A percentile compares a stretch with the other conserved stretches of the same genome.
These are phyloP conservation scores for Hanleya hanleyi DNA, from an alignment of 2,888 invertebrate genomes.

Conservation along the genomic window DNA sequence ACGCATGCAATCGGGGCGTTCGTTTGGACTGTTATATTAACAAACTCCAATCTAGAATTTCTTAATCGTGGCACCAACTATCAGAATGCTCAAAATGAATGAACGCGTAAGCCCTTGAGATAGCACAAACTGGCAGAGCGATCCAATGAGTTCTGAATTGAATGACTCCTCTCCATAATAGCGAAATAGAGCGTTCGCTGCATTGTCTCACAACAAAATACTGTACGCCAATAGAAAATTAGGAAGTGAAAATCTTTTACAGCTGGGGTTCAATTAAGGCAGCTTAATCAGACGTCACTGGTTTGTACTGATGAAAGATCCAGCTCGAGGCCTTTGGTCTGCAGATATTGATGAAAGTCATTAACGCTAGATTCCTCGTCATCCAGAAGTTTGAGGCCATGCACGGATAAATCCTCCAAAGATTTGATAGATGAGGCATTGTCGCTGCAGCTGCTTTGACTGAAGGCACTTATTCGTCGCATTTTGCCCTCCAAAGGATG, in stretches of 20 bases:
- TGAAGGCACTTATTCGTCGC: conserved; percentile 11
- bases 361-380: conserved; percentile 56
- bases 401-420: conserved; percentile 34
- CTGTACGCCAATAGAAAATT: neutral
- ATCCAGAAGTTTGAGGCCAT: conserved; percentile 37
- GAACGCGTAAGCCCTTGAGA: no score
- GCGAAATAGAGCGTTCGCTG: neutral
- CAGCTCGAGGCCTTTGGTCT: conserved; percentile 59
- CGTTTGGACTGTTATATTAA: no score
- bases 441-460: conserved; percentile 4
- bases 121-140: no score
- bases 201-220: neutral
- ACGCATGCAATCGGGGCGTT: no score
- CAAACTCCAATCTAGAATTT: no score
- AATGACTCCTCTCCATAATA: no score
- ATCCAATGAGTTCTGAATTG: no score
- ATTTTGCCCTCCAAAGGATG: neutral
- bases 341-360: conserved; percentile 63
- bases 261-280: neutral
- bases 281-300: conserved; percentile 55
- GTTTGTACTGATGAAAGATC: conserved; percentile 65
- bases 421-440: conserved; percentile 10
- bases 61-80: no score
- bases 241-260: neutral
- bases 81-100: no score